These are phyloP conservation scores for Nebria brevicollis DNA, from an alignment of 2,888 invertebrate species.

Conservation along the genomic window DNA sequence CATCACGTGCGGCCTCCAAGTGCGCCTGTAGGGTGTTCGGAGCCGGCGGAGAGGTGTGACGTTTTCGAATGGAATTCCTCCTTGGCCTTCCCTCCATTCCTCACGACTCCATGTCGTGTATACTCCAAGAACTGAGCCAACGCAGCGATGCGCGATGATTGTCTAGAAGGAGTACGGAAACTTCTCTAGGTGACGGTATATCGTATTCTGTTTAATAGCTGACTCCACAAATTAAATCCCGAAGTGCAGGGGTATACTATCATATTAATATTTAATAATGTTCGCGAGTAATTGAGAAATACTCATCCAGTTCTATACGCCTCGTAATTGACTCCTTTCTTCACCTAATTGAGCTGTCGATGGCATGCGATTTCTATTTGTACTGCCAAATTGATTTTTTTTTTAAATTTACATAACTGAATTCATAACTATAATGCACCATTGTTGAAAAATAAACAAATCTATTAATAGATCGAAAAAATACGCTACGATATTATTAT, in stretches of 20 bases:
- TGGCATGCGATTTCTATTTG: conserved; percentile 9
- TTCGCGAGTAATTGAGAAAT: background rate
- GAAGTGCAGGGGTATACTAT: background rate
- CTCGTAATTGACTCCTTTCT: conserved; percentile 17
- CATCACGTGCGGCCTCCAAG: background rate
- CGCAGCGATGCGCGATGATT: background rate
- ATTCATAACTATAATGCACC: too few species aligned
- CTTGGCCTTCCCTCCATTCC: background rate
- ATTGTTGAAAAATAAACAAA: too few species aligned
- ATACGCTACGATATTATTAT: too few species aligned
- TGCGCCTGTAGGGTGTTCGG: background rate
- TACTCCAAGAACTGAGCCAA: background rate
- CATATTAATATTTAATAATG: background rate
- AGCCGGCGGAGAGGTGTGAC: background rate
- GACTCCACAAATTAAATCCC: background rate
- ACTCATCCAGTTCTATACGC: background rate
- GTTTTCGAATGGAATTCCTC: background rate
- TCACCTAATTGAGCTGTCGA: conserved; percentile 37
- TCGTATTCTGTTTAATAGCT: background rate
- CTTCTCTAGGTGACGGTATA: background rate
- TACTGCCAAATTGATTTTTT: background rate
- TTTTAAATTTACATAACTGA: too few species aligned
- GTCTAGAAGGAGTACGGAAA: background rate
- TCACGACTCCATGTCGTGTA: background rate
- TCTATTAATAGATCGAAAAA: too few species aligned